These are phyloP conservation scores for Stenichneumon culpator DNA, from an alignment of 2,888 invertebrate genomes.

Conservation along the genomic window DNA sequence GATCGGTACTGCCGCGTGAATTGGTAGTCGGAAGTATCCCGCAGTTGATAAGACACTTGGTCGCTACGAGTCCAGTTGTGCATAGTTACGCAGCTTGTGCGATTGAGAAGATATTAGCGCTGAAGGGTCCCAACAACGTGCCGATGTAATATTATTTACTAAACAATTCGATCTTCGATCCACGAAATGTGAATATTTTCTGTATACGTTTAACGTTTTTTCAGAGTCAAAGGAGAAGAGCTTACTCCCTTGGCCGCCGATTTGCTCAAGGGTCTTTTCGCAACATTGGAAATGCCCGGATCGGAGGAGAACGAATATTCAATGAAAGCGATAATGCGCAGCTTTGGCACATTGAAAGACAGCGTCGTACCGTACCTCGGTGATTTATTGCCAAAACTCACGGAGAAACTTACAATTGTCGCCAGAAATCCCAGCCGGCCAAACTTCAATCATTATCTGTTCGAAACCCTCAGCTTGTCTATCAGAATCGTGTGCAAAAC, in stretches of 20 bases:
- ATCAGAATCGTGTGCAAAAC: slow-evolving; percentile 95
- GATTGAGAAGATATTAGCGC: slow-evolving; percentile 94
- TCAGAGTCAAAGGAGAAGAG: slow-evolving; percentile 87
- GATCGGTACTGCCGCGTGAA: slow-evolving; percentile 94
- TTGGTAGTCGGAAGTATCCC: slow-evolving; percentile 92
- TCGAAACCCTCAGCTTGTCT: slow-evolving; percentile 96
- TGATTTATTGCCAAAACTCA: slow-evolving; percentile 93
- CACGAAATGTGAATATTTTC: slow-evolving; percentile 8
- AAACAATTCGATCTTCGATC: slow-evolving; percentile 1
- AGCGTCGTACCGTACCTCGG: slow-evolving; percentile 92
- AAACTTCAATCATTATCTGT: slow-evolving; percentile 99
- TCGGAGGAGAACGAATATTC: slow-evolving; percentile 98
- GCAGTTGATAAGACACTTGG: slow-evolving; percentile 91
- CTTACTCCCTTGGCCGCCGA: slow-evolving; percentile 90
- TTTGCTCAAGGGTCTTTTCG: slow-evolving; percentile 92
- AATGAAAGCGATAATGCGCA: slow-evolving; percentile 99
- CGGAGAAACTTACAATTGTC: slow-evolving; percentile 92
- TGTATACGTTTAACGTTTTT: neutral
- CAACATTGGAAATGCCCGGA: slow-evolving; percentile 89
- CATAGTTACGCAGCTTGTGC: slow-evolving; percentile 98
- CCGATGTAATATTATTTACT: slow-evolving; percentile 84
- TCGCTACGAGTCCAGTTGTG: slow-evolving; percentile 93
- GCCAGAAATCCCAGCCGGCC: slow-evolving; percentile 98
- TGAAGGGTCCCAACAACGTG: slow-evolving; percentile 88
- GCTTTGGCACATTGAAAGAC: slow-evolving; percentile 93